Evolutionary conservation across 2,888 invertebrate species (phyloP).

Genomic region (Napeogenes inachia): DNA sequence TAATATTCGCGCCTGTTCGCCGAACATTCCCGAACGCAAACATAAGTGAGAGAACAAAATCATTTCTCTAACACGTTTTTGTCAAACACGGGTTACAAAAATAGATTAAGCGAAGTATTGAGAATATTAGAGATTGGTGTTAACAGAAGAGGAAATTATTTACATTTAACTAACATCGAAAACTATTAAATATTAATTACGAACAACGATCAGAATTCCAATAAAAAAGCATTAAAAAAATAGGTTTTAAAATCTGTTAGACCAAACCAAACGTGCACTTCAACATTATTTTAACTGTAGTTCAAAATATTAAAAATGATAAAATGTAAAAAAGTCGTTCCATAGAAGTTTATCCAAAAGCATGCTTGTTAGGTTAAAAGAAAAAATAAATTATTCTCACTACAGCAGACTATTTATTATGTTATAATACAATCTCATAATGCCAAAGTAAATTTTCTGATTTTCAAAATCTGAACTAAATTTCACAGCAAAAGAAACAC

Average conservation of each 20-base stretch:
- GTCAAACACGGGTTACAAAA: conserved; percentile 14
- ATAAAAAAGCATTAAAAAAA: neutral
- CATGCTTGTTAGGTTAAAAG: no score
- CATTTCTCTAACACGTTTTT: conserved; percentile 46
- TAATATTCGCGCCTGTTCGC: conserved; percentile 75
- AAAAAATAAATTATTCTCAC: no score
- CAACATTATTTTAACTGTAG: no score
- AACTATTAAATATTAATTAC: neutral
- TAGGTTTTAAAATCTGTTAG: neutral
- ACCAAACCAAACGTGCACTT: neutral
- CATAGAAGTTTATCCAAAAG: no score
- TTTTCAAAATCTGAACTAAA: neutral
- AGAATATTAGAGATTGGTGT: neutral
- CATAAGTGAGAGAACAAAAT: conserved; percentile 72
- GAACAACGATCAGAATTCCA: neutral
- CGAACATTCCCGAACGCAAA: conserved; percentile 66
- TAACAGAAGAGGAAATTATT: neutral
- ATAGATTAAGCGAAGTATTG: conserved; percentile 5
- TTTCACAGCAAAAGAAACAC: neutral
- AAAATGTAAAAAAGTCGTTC: no score
- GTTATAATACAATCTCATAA: neutral
- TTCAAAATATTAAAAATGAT: no score
- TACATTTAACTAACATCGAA: neutral
- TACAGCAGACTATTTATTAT: no score
- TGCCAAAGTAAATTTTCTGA: neutral